phyloP scores from a whole-genome alignment of 2,797 vertebrate species.

The Lates japonicus region DNA sequence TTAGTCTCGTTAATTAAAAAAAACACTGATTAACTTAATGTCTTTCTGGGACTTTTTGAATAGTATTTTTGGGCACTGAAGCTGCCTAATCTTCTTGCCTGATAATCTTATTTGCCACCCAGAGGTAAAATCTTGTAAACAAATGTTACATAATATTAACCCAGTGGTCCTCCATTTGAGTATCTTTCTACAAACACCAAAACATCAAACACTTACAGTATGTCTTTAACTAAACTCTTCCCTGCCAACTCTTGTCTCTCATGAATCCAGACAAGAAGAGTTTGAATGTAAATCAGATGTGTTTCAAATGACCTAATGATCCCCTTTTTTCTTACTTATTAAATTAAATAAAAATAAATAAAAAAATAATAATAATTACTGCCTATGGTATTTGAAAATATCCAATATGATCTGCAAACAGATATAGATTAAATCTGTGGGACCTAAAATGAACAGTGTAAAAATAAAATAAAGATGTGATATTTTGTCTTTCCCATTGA shows the following conservation, averaged over 20 bases:
- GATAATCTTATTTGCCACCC: constrained; percentile 52
- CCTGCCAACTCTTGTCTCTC: too few species aligned
- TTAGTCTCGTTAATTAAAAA: constrained; percentile 42
- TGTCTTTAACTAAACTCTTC: neutral
- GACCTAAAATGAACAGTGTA: neutral
- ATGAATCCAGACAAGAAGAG: neutral
- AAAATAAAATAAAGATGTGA: neutral
- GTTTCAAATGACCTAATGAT: neutral
- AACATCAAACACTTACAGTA: fast-evolving
- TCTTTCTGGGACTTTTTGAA: constrained; percentile 32
- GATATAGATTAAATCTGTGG: neutral
- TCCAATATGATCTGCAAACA: neutral
- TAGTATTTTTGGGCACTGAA: constrained; percentile 30
- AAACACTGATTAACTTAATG: constrained; percentile 34
- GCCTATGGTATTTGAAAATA: neutral
- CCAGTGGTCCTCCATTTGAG: neutral
- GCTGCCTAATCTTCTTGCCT: constrained; percentile 52
- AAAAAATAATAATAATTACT: neutral
- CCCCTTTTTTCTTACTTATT: neutral
- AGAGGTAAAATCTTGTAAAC: constrained; percentile 24
- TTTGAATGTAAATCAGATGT: neutral
- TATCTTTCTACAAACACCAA: neutral
- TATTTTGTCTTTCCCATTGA: neutral
- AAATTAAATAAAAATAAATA: neutral
- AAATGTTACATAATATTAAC: constrained; percentile 39